Percentiles rank a stretch among this genome's conserved stretches.
Conservation (phyloP, 1,140 invertebrate species). For the Drosophila sulfurigaster region DNA sequence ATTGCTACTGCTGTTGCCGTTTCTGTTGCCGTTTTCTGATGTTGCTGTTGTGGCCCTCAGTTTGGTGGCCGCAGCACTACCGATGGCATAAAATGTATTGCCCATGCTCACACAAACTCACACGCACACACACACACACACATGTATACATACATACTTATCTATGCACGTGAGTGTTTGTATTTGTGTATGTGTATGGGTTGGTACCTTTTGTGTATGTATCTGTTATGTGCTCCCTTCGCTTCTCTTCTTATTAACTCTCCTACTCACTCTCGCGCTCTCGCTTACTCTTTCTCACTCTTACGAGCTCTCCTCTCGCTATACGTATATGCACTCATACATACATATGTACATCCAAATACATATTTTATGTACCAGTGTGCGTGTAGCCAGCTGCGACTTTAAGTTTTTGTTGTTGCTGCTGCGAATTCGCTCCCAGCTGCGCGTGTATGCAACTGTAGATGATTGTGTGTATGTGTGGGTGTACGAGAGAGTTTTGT, state of each 20-base stretch:
- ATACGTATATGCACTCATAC: conserved; percentile 5
- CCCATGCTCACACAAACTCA: conserved; percentile 17
- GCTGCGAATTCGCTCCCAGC: conserved; percentile 48
- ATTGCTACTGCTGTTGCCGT: conserved; percentile 19
- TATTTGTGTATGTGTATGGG: conserved; percentile 1
- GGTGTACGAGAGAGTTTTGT: conserved; percentile 8
- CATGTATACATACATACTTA: conserved; percentile 30
- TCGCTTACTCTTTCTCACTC: conserved; percentile 1
- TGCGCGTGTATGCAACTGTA: conserved; percentile 18
- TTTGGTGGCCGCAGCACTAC: conserved; percentile 48
- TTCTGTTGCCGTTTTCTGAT: conserved; percentile 24
- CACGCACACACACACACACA: conserved; percentile 25
- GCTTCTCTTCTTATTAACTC: conserved; percentile 21
- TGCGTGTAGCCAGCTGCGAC: conserved; percentile 67
- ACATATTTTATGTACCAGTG: conserved; percentile 40
- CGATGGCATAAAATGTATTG: conserved; percentile 49
- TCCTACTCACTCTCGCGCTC: conserved; percentile 13
- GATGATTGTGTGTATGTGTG: conserved; percentile 26
- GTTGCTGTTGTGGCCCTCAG: conserved; percentile 45
- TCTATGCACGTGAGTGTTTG: conserved; percentile 9
- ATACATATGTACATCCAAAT: background rate
- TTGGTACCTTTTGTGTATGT: conserved; percentile 41
- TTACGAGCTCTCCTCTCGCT: conserved; percentile 5
- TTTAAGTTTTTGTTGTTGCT: conserved; percentile 61
- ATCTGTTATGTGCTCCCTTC: conserved; percentile 41